These are phyloP conservation scores for Porites lobata DNA, from an alignment of 92 coral and sea anemone species.

Conservation along the genomic window DNA sequence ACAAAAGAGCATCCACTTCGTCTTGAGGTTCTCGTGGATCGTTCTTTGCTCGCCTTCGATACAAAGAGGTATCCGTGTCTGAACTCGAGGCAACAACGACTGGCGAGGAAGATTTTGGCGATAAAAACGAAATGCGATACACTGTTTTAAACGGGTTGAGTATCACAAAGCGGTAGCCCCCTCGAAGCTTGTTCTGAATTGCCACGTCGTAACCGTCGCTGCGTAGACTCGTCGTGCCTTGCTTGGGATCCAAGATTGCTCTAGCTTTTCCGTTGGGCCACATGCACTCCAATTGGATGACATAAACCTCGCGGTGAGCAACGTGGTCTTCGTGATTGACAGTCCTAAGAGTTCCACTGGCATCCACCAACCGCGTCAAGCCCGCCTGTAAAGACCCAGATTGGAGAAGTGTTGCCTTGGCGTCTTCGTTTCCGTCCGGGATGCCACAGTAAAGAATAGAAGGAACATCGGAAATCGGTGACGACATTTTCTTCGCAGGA, in stretches of 20 bases:
- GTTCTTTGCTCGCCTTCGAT: not conserved
- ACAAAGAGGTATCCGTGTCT: not conserved
- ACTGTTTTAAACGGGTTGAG: not conserved
- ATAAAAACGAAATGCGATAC: not conserved
- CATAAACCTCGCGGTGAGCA: not conserved
- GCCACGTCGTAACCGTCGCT: not conserved
- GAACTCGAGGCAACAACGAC: not conserved
- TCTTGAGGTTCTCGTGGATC: conserved; percentile 14
- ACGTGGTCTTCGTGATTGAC: not conserved
- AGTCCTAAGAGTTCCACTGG: not conserved
- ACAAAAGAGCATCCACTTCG: not conserved
- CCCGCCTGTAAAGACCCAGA: not conserved
- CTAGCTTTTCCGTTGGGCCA: not conserved
- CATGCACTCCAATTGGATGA: not conserved
- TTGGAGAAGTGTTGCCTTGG: not conserved
- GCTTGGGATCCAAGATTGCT: not conserved
- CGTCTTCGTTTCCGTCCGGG: no score
- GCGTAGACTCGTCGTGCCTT: not conserved
- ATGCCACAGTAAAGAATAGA: conserved; percentile 2
- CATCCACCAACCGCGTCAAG: not conserved
- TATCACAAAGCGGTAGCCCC: not conserved
- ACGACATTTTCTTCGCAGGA: not conserved
- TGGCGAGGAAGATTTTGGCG: not conserved
- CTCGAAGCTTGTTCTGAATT: not conserved
- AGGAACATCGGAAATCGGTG: not conserved